These are phyloP conservation scores for Carduelis carduelis DNA, from an alignment of 2,797 vertebrate genomes.

Conservation along the genomic window DNA sequence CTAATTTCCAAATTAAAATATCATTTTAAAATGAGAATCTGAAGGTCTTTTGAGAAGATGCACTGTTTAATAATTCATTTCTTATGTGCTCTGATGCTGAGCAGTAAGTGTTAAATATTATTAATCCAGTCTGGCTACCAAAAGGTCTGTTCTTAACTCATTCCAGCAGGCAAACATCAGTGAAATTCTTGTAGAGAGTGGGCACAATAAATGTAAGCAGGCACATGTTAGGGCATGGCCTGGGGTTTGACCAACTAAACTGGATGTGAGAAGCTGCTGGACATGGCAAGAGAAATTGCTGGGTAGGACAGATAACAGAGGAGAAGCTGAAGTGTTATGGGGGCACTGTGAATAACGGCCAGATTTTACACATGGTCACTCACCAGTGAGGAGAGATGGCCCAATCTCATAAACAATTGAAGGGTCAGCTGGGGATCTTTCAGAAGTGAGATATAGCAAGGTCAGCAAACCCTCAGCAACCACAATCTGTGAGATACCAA, in stretches of 20 bases:
- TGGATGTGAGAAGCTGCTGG: not conserved
- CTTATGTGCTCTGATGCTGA: not conserved
- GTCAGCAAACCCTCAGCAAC: not conserved
- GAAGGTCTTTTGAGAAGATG: not conserved
- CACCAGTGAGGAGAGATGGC: not conserved
- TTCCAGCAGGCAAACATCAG: not conserved
- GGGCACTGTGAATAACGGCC: not conserved
- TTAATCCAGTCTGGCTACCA: not conserved
- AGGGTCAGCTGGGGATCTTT: not conserved
- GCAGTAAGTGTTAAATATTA: not conserved
- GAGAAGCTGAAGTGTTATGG: not conserved
- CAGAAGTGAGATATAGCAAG: not conserved
- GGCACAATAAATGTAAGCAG: not conserved
- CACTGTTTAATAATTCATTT: not conserved
- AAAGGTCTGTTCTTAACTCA: not conserved
- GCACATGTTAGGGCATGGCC: fast-evolving
- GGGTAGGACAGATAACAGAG: not conserved
- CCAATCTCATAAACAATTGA: not conserved
- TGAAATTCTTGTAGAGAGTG: not conserved
- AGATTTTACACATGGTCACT: not conserved
- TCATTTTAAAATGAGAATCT: not conserved
- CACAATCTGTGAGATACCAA: not conserved
- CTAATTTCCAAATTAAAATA: not conserved
- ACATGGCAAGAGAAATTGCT: not conserved
- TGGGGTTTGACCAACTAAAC: not conserved